Evolutionary conservation across 1,140 invertebrate species (phyloP).

Genomic region (Euura saliciscinereae): DNA sequence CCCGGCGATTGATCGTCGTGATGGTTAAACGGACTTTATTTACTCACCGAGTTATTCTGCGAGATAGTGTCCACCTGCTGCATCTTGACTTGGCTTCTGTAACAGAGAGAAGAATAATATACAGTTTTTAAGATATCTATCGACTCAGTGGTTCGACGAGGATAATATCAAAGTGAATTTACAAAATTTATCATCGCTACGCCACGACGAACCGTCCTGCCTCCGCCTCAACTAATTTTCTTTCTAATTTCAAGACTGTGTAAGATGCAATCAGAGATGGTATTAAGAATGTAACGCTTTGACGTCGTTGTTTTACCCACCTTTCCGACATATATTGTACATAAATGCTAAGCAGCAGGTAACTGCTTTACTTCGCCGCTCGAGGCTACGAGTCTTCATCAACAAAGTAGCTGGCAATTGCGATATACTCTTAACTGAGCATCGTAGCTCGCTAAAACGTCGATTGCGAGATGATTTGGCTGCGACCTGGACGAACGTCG

Average conservation of each 20-base stretch:
- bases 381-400: slow-evolving; percentile 55
- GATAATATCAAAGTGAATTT: too few species aligned
- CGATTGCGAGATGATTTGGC: slow-evolving; percentile 49
- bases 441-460: slow-evolving; percentile 53
- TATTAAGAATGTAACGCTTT: too few species aligned
- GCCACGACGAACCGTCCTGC: too few species aligned
- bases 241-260: too few species aligned
- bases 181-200: too few species aligned
- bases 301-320: slow-evolving; percentile 34
- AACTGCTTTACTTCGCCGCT: slow-evolving; percentile 54
- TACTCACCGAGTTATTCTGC: slow-evolving; percentile 65
- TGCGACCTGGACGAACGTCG: slow-evolving; percentile 45
- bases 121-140: background rate
- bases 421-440: slow-evolving; percentile 50
- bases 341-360: slow-evolving; percentile 60
- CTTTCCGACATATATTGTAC: slow-evolving; percentile 59
- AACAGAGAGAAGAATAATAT: slow-evolving; percentile 37
- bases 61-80: slow-evolving; percentile 65
- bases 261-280: too few species aligned
- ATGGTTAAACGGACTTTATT: too few species aligned
- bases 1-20: too few species aligned
- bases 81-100: slow-evolving; percentile 62
- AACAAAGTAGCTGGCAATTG: slow-evolving; percentile 52
- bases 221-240: too few species aligned
- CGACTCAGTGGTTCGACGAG: too few species aligned